These are phyloP conservation scores for Bibio marci DNA, from an alignment of 2,888 invertebrate species.

Conservation along the genomic window DNA sequence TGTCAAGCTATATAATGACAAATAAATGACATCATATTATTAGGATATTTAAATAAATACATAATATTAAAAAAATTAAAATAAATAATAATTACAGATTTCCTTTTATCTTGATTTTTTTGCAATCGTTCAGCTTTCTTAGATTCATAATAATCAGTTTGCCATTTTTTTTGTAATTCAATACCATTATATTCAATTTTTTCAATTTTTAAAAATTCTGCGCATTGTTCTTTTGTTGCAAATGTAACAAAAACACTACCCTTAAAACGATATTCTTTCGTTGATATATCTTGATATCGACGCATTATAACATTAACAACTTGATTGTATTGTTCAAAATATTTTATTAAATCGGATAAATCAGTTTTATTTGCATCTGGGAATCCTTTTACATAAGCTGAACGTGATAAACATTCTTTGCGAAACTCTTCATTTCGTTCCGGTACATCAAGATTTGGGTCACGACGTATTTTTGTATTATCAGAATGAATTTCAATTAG, in stretches of 20 bases:
- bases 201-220: slow-evolving; percentile 55
- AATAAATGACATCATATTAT: neutral
- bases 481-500: slow-evolving; percentile 50
- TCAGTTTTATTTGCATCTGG: slow-evolving; percentile 30
- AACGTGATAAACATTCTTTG: slow-evolving; percentile 55
- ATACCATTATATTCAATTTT: slow-evolving; percentile 49
- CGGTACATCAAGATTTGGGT: slow-evolving; percentile 49
- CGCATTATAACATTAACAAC: slow-evolving; percentile 50
- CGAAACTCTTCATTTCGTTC: slow-evolving; percentile 69
- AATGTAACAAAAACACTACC: slow-evolving; percentile 89
- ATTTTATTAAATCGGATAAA: slow-evolving; percentile 55
- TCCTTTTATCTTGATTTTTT: slow-evolving; percentile 36
- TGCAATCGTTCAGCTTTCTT: slow-evolving; percentile 50
- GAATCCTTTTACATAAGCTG: slow-evolving; percentile 81
- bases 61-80: too few species aligned
- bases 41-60: too few species aligned
- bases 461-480: slow-evolving; percentile 45
- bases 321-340: slow-evolving; percentile 49
- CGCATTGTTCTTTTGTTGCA: slow-evolving; percentile 59
- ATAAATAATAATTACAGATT: too few species aligned
- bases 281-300: slow-evolving; percentile 39
- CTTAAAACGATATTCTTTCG: slow-evolving; percentile 56
- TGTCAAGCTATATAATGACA: neutral
- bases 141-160: slow-evolving; percentile 45
- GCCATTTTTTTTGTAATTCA: slow-evolving; percentile 49